Conservation (phyloP, 1,140 invertebrate species). For the Nymphalis io region DNA sequence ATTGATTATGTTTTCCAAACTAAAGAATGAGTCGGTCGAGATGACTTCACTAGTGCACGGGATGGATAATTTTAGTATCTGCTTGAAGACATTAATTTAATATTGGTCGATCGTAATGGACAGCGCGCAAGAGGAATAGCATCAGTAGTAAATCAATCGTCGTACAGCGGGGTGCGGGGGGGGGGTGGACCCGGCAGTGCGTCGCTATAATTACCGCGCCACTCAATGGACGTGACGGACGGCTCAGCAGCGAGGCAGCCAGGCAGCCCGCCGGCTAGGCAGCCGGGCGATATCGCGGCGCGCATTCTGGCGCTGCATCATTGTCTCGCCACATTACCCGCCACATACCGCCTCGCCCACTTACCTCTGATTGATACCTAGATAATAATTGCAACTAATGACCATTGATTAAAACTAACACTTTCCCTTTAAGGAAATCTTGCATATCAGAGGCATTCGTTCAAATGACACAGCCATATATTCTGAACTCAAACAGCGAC, state of each 20-base stretch:
- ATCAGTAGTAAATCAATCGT: constrained; percentile 31
- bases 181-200: not conserved
- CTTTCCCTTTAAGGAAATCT: not conserved
- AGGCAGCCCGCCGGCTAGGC: not conserved
- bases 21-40: not conserved
- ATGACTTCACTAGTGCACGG: no score
- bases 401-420: constrained; percentile 19
- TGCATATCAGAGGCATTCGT: constrained; percentile 11
- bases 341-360: constrained; percentile 16
- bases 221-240: constrained; percentile 29
- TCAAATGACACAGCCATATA: not conserved
- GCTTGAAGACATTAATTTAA: not conserved
- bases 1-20: not conserved
- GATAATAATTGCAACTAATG: constrained; percentile 16
- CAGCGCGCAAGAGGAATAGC: constrained; percentile 6
- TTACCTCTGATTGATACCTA: constrained; percentile 23
- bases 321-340: constrained; percentile 7
- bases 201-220: constrained; percentile 30
- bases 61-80: not conserved
- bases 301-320: constrained; percentile 12
- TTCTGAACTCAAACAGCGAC: not conserved
- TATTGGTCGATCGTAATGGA: constrained; percentile 2
- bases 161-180: constrained; percentile 1
- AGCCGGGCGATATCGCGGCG: not conserved
- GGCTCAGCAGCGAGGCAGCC: constrained; percentile 1